Conservation (phyloP, 2,888 invertebrate genomes). For the Dryococelus australis region DNA sequence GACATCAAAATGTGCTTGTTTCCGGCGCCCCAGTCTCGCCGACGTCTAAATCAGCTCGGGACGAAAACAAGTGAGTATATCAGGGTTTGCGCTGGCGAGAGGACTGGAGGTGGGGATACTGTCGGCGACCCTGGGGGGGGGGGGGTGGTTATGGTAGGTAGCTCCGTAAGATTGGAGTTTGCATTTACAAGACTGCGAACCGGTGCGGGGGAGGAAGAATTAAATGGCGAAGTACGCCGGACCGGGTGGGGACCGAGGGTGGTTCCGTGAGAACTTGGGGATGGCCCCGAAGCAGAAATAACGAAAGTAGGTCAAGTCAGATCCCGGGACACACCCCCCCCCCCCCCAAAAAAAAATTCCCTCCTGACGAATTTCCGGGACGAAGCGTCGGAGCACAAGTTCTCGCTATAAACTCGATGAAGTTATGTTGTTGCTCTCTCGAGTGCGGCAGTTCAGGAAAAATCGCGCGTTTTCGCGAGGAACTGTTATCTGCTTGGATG, state of each 20-base stretch:
- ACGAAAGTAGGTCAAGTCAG: not conserved
- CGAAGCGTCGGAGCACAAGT: not conserved
- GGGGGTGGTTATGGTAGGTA: not conserved
- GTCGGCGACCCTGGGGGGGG: not conserved
- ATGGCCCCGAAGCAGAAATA: not conserved
- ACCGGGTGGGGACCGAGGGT: not conserved
- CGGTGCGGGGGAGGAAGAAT: not conserved
- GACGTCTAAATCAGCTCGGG: not conserved
- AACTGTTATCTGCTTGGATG: not conserved
- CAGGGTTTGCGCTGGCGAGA: not conserved
- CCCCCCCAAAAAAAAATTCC: too few relatives aligned
- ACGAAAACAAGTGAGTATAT: not conserved
- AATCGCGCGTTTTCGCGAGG: not conserved
- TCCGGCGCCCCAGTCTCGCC: not conserved
- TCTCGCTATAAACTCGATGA: not conserved
- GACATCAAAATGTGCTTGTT: not conserved
- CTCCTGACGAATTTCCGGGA: not conserved
- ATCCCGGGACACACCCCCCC: not conserved
- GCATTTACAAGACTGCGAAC: constrained; percentile 1
- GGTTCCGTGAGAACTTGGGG: not conserved
- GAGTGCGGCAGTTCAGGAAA: not conserved
- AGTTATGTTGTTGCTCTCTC: not conserved
- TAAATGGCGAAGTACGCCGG: not conserved
- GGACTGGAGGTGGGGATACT: not conserved
- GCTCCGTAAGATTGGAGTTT: not conserved